Evolutionary conservation across 92 coral and sea anemone species (phyloP), one percentile per base, ranked within the genome.

Genomic region (Parazoanthus swiftii): DNA sequence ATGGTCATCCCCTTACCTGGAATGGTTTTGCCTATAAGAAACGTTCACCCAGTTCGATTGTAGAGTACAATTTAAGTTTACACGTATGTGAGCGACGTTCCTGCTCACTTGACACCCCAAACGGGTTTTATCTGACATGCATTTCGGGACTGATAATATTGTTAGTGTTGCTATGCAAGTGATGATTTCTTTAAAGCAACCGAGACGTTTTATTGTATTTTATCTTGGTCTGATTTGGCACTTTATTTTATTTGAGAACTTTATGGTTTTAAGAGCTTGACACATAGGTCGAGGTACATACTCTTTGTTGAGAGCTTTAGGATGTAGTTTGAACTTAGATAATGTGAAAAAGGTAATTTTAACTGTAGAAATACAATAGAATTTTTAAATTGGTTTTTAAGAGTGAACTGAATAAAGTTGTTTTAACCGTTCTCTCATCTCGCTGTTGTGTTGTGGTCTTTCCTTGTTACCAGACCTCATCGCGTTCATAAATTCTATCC

Each of bases 341-440:
- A 63, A 63, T 23, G 70, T 63, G 26, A 74, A 43, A 26, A 25
- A 37, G 58, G 38, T 67, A 80, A 38, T 81, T 58, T 56, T 70
- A 70, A 8, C 26, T 84, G 78, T 84, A 84, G 78, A 50, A 84
- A 71, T 84, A 48, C 77, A 2, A 71, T 84, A 18, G 18, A 44
- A 35, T 84, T 84, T 82, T 84, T 70, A 83, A 83, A 26, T 82
- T 68, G 51, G 65, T 83, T 68, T 81, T 80, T 80, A 80, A 84
- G 78, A 84, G 87, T 84, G 87, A 71, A 46, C 43, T 71, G 46
- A 84, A 84, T 84, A 84, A 84, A 84, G 87, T 48, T 84, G 67
- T 58, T 21, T 68, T 84, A 84, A 71, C 56, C 82, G 3, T 79
- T 79, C 66, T 50, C 66, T 23, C 39, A 20, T 54, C 4, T 54